These are phyloP conservation scores for Sigmodon hispidus DNA, from an alignment of 2,113 vertebrate species.

Conservation along the genomic window DNA sequence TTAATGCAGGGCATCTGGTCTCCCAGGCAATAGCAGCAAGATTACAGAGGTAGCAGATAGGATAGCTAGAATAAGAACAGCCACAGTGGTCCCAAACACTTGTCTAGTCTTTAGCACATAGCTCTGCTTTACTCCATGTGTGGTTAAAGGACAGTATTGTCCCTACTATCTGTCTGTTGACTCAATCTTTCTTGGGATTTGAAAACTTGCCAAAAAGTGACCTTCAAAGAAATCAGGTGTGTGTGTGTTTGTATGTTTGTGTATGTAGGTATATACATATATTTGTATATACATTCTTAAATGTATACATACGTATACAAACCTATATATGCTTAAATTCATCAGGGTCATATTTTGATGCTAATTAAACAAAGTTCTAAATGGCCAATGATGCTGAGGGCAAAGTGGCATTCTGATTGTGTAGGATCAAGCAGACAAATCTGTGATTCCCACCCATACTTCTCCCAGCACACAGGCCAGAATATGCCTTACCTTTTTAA, in stretches of 20 bases:
- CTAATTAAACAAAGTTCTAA: background rate
- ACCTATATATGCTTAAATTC: background rate
- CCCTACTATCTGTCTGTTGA: background rate
- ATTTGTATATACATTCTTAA: background rate
- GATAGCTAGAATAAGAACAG: rapidly evolving
- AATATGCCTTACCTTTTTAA: rapidly evolving
- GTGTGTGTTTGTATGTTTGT: too few species aligned
- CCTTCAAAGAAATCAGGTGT: background rate
- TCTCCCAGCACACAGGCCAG: rapidly evolving
- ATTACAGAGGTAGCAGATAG: background rate
- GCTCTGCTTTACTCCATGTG: rapidly evolving
- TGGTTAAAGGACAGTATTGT: rapidly evolving
- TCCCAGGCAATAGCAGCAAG: background rate
- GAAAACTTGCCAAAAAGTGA: background rate
- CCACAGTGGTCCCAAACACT: rapidly evolving
- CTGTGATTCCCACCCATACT: rapidly evolving
- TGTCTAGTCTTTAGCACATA: background rate
- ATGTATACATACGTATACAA: background rate
- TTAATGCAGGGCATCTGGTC: rapidly evolving
- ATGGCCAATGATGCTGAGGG: background rate
- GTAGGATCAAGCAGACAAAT: background rate
- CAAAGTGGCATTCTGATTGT: background rate
- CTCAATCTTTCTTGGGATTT: background rate
- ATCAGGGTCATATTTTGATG: background rate
- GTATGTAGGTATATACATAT: background rate